phyloP scores from a whole-genome alignment of 2,797 vertebrate species.

The Sus cebifrons region DNA sequence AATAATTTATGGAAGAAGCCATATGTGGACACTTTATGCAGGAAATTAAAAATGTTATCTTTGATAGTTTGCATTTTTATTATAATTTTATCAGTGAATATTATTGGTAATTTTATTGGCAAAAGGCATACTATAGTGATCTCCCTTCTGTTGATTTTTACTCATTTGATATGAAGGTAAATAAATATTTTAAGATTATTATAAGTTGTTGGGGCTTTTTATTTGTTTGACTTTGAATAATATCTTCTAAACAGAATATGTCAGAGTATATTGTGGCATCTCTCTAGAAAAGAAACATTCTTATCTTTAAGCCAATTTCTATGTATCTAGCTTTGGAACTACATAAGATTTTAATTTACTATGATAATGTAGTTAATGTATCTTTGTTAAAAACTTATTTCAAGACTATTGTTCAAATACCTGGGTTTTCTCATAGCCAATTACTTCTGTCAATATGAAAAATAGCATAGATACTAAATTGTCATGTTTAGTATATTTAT shows the following conservation, averaged over 20 bases:
- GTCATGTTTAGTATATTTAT: background rate
- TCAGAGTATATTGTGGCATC: background rate
- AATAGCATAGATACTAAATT: background rate
- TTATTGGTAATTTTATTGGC: background rate
- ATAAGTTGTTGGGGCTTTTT: background rate
- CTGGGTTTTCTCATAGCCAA: background rate
- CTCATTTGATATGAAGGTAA: slow-evolving; percentile 27
- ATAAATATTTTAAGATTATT: slow-evolving; percentile 29
- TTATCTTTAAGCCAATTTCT: background rate
- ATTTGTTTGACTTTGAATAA: background rate
- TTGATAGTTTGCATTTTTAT: slow-evolving; percentile 33
- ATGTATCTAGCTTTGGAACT: background rate
- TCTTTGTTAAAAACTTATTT: background rate
- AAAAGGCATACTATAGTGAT: background rate
- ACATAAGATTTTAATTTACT: background rate
- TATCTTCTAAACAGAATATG: background rate
- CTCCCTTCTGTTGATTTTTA: background rate
- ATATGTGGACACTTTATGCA: background rate
- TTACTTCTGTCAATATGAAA: slow-evolving; percentile 4
- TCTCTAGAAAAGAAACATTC: background rate
- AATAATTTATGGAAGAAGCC: background rate
- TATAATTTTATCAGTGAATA: slow-evolving; percentile 1
- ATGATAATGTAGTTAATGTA: background rate
- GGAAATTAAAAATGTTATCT: slow-evolving; percentile 59
- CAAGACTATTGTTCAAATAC: background rate